Evolutionary conservation across 2,113 vertebrate species (phyloP), one percentile per base, ranked within the genome.

Genomic region (Sylvia atricapilla): DNA sequence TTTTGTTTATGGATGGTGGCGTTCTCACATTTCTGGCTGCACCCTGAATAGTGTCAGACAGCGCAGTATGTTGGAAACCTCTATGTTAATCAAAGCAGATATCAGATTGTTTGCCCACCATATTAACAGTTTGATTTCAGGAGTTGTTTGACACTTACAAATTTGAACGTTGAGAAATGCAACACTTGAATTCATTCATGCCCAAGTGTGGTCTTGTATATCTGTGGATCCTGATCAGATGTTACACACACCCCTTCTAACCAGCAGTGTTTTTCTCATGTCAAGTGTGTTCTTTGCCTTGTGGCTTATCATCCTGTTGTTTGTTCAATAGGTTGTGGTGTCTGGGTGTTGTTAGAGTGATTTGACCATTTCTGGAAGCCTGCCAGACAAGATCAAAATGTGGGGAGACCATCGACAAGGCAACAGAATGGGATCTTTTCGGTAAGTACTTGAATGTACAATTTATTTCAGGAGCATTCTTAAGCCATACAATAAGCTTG

Each of bases 351-450:
- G 87, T 78, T 28, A 94, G 88, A 86, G 94, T 85, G 84, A 94
- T 93, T 84, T 89, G 89, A 60, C 90, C 62, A 16, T 85, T 97
- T 91, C 83, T 77, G 93, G 90, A 91, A 84, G 47, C 37, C 84
- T 74, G 75, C 50, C 56, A 81, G 81, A 74, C 76, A 88, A 68
- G 93, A 74, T 87, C 96, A 97, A 98, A 75, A 99, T 99, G 99
- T 99, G 99, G 99, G 98, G 99, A 94, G 98, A 98, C 96, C 98
- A 98, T 96, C 98, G 98, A 59, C 97, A 98, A 92, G 98, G 98
- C 95, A 98, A 98, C 87, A 98, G 99, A 95, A 98, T 98, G 96
- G 98, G 98, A 56, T 98, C 98, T 73, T 99, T 99, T 97, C 98
- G 98, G 99, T 99, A 98, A 99, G 98, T 43, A 8, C 74, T 80